Evolutionary conservation across 2,113 vertebrate species (phyloP).

Genomic region (Erpornis zantholeuca): DNA sequence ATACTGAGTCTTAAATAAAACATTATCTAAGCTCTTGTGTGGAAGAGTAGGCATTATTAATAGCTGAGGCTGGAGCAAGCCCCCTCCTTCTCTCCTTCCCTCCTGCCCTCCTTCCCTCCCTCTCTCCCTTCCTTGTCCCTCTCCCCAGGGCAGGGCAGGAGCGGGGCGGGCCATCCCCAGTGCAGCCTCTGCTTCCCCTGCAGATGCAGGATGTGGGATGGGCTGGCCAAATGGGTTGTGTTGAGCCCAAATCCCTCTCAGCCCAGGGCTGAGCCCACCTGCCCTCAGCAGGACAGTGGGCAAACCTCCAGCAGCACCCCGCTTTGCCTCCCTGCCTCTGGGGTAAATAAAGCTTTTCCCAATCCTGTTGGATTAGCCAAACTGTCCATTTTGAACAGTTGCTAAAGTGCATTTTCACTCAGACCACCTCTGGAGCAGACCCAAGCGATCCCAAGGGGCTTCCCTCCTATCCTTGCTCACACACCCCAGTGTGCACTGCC

Average conservation of each 20-base stretch:
- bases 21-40: neutral
- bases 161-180: fast-evolving
- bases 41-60: neutral
- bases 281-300: fast-evolving
- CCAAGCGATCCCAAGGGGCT: neutral
- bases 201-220: neutral
- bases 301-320: neutral
- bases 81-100: neutral
- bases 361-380: neutral
- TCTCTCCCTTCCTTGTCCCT: too few species aligned
- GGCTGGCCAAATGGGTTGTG: neutral
- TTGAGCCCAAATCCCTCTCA: too few species aligned
- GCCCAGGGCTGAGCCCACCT: too few species aligned
- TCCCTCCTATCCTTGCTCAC: neutral
- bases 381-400: neutral
- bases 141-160: neutral
- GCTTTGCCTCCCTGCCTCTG: neutral
- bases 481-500: fast-evolving
- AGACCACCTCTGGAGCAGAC: too few species aligned
- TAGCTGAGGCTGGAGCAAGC: neutral
- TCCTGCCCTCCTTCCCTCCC: neutral
- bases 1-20: neutral
- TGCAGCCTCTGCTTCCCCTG: fast-evolving
- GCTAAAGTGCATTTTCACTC: neutral
- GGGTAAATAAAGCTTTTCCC: neutral